Base-by-base conservation (phyloP, 2,888 invertebrate species). In the Terebella lapidaria region DNA sequence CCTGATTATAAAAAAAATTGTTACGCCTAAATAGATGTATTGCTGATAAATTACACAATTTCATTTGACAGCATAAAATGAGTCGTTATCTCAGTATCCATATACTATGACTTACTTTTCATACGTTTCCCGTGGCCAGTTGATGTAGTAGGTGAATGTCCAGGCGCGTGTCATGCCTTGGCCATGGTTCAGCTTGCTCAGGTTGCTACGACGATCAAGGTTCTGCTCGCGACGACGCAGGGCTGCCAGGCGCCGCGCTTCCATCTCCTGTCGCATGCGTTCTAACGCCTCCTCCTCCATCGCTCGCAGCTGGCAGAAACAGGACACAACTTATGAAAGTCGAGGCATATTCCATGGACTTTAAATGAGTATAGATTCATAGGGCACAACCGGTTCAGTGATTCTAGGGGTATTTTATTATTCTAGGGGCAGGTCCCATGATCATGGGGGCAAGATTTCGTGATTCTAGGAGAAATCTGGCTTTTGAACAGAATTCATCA, bases 131-230 rank as follows among this genome's bases (percentile, higher is more conserved):
- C 72, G 62, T 15, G 76, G 75, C 76, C 77, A 77, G 15, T 62
- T 56, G 24, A 75, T 66, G 64, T 73, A 77, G 62, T 77, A 77
- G 20, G 76, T 74, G 62, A 73, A 77, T 5, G 72, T 71, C 75
- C 76, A 77, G 1, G 76, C 68, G 28, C 71, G 64, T 22, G 73
- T 74, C n/a, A 75, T 62, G 25, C 74, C 73, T 61, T 77, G 76
- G 22, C 64, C 56, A 53, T 72, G 70, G 55, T 67, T 58, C n/a
- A 76, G 67, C 42, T 68, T 68, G 57, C 72, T 70, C 35, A 74
- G 63, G 59, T 75, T 66, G 3, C 58, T 54, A 35, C 68, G 60
- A 24, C 67, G 67, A 27, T 76, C 75, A 2, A 76, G 58, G 62
- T 77, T 77, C 26, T 64, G 60, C 24, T 74, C 74, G n/a, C 76